Evolutionary conservation across 2,888 invertebrate genomes (phyloP).

Genomic region (Cerastoderma edule): DNA sequence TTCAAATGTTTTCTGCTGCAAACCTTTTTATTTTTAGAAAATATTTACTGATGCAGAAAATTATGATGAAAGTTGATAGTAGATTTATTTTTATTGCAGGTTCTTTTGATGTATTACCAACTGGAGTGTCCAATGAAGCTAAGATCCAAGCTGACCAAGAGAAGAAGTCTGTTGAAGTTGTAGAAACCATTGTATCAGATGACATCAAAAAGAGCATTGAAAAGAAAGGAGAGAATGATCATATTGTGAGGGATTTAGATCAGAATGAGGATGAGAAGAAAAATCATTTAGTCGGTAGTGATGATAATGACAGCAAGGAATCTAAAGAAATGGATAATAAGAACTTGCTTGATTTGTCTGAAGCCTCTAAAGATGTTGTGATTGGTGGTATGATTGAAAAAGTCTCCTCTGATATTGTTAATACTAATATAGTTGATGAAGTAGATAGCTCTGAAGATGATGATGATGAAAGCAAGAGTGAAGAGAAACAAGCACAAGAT

Average conservation of each 20-base stretch:
- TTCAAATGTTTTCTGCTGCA: too few relatives aligned
- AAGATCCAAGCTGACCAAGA: too few relatives aligned
- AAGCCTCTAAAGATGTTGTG: conserved; percentile 21
- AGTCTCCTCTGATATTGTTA: not conserved
- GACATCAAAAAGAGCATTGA: not conserved
- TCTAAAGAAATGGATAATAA: not conserved
- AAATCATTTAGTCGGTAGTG: not conserved
- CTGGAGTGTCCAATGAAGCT: too few relatives aligned
- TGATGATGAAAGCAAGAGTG: conserved; percentile 13
- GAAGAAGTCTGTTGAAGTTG: conserved; percentile 10
- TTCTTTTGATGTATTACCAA: too few relatives aligned
- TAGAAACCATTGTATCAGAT: conserved; percentile 16
- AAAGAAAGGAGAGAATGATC: not conserved
- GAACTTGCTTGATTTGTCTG: conserved; percentile 6
- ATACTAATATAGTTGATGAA: conserved; percentile 11
- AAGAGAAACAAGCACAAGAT: conserved; percentile 4
- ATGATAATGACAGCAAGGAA: not conserved
- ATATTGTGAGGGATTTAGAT: too few relatives aligned
- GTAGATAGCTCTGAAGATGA: conserved; percentile 20
- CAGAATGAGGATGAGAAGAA: not conserved
- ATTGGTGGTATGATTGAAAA: conserved; percentile 24
- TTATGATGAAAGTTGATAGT: too few relatives aligned
- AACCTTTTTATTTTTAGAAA: too few relatives aligned
- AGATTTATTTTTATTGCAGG: too few relatives aligned
- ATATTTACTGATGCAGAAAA: too few relatives aligned